A percentile compares a stretch with the other conserved stretches of the same genome.
Evolutionary conservation across 1,140 invertebrate genomes (phyloP).

Genomic region (Dinothrombium tinctorium): DNA sequence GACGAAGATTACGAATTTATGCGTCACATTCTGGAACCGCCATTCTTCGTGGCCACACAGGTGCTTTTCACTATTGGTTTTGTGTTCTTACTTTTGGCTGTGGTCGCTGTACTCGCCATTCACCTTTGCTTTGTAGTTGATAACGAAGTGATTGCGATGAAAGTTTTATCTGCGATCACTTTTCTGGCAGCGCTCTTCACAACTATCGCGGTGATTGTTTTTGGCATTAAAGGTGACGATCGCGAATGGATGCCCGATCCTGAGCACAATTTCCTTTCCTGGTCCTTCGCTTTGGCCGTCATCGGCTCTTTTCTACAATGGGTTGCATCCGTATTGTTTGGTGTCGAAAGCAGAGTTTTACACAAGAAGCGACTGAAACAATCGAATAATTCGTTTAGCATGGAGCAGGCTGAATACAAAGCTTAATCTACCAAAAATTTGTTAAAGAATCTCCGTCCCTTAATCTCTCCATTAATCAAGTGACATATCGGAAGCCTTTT

Average conservation of each 20-base stretch:
- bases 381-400: not conserved
- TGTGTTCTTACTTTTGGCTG: slow-evolving; percentile 42
- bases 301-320: slow-evolving; percentile 43
- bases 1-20: slow-evolving; percentile 17
- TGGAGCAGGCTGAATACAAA: not conserved
- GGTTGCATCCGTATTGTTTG: slow-evolving; percentile 44
- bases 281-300: slow-evolving; percentile 69
- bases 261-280: slow-evolving; percentile 82
- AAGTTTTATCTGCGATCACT: slow-evolving; percentile 39
- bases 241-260: slow-evolving; percentile 89
- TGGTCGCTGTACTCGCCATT: slow-evolving; percentile 36
- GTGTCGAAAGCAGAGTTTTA: slow-evolving; percentile 38
- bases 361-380: slow-evolving; percentile 10
- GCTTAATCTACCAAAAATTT: not conserved
- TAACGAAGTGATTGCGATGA: slow-evolving; percentile 28
- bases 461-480: no score
- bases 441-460: no score
- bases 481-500: no score
- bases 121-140: slow-evolving; percentile 38
- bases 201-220: slow-evolving; percentile 61
- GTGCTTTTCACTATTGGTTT: slow-evolving; percentile 70
- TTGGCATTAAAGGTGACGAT: slow-evolving; percentile 65
- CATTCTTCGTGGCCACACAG: slow-evolving; percentile 76
- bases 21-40: slow-evolving; percentile 13
- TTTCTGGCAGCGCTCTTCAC: slow-evolving; percentile 42